Conservation (phyloP, 2,113 vertebrate genomes). For the Rhynchomys soricoides region DNA sequence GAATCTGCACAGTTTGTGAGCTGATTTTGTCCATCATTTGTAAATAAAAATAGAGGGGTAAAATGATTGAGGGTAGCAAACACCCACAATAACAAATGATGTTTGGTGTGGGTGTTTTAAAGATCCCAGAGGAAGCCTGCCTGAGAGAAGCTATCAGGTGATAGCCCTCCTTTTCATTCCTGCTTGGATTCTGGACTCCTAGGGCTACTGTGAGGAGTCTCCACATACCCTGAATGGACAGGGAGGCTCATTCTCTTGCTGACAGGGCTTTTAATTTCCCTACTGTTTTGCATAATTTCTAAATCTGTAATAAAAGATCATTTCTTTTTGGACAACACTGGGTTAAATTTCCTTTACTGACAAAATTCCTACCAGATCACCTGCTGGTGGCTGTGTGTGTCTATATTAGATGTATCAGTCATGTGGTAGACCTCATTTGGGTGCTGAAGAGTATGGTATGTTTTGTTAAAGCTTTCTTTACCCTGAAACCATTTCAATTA, state of each 20-base stretch:
- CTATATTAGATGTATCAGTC: neutral
- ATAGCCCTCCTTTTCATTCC: neutral
- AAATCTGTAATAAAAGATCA: constrained; percentile 7
- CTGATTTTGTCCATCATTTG: constrained; percentile 27
- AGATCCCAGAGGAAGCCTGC: constrained; percentile 36
- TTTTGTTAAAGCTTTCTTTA: constrained; percentile 20
- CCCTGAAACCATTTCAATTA: constrained; percentile 6
- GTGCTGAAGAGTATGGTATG: neutral
- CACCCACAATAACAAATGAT: neutral
- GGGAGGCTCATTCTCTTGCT: neutral
- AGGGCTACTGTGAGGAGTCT: constrained; percentile 6
- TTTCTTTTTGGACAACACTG: constrained; percentile 33
- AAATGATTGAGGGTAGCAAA: neutral
- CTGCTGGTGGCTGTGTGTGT: neutral
- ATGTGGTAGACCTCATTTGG: neutral
- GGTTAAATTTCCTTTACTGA: constrained; percentile 38
- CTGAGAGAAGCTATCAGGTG: neutral
- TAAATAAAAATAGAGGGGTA: neutral
- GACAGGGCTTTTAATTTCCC: neutral
- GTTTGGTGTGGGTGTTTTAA: constrained; percentile 2
- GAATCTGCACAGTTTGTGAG: constrained; percentile 8
- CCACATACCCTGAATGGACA: neutral
- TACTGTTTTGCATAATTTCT: constrained; percentile 21
- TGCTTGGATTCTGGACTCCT: neutral
- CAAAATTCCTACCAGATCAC: constrained; percentile 24